Base-by-base conservation (phyloP, 2,113 vertebrate genomes). In the Crotalus viridis region DNA sequence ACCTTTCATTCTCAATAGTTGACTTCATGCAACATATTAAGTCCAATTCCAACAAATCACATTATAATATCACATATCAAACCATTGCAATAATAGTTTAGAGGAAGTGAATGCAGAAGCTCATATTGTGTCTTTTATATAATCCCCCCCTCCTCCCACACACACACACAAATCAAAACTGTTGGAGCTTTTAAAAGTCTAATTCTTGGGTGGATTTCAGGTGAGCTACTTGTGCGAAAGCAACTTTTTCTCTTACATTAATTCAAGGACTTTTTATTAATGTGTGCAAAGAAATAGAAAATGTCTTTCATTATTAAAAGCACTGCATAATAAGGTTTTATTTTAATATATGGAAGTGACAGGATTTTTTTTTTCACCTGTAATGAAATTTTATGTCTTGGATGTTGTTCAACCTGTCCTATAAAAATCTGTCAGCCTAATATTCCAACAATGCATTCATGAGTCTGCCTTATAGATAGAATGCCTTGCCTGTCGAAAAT, bases 291-390 rank as follows among this genome's bases (percentile, higher is more conserved):
- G 64, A 59, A 91, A 28, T 57, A 56, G 74, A 59, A 86, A 55
- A 89, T 15, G 3, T 85, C 28, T 93, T 61, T 89, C 74, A 89
- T 46, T 64, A 26, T 51, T 85, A 26, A 55, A 94, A 90, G 90
- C 91, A 48, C 88, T 93, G 90, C 7, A 0, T 89, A 92, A 91
- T 89, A 51, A 28, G 43, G 48, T 89, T 0, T 89, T 61, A 15
- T 33, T 93, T 96, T 51, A 0, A 89, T 94, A 94, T 81, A 93
- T 95, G 92, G 92, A 94, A 93, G 89, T 88, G 52, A 1, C 26
- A 57, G 17, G 85, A 89, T 95, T 94, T 81, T 74, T 94, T 94
- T 94, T 95, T 91, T 93, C 94, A 93, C 91, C 95, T 94, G 92
- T 89, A 94, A 88, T 87, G 64, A 57, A 95, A 95, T 0, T 0